A percentile compares a stretch with the other conserved stretches of the same genome.
phyloP scores from a whole-genome alignment of 2,113 vertebrate genomes.

The Actenoides hombroni region DNA sequence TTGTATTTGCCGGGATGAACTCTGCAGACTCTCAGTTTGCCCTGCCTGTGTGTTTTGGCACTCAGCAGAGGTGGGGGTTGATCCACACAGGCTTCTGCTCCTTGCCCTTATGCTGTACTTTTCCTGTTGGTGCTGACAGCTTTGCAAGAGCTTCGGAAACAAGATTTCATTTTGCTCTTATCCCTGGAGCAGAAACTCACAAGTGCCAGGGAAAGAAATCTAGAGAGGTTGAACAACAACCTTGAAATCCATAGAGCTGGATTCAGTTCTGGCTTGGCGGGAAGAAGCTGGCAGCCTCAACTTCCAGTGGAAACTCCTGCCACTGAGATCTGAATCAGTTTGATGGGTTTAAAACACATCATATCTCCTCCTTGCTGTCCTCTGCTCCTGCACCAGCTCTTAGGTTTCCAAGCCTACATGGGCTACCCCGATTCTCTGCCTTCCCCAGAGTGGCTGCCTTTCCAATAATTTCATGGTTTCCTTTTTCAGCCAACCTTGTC shows the following conservation, averaged over 20 bases:
- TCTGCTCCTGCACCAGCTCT: not conserved
- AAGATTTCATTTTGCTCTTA: not conserved
- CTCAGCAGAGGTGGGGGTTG: not conserved
- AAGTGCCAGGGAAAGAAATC: not conserved
- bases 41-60: not conserved
- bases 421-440: not conserved
- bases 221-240: not conserved
- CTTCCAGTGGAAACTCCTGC: not conserved
- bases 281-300: not conserved
- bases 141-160: not conserved
- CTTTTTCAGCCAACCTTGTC: slow-evolving; percentile 15
- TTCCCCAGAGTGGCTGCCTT: not conserved
- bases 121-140: not conserved
- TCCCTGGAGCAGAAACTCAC: not conserved
- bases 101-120: not conserved
- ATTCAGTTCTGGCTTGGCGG: not conserved
- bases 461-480: not conserved
- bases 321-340: not conserved
- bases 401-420: not conserved
- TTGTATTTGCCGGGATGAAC: not conserved
- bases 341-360: not conserved
- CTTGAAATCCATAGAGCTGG: not conserved
- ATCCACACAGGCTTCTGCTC: not conserved
- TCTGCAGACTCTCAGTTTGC: not conserved
- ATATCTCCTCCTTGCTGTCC: not conserved